Base-by-base conservation (phyloP, 2,888 invertebrate genomes). In the Nemurella pictetii region DNA sequence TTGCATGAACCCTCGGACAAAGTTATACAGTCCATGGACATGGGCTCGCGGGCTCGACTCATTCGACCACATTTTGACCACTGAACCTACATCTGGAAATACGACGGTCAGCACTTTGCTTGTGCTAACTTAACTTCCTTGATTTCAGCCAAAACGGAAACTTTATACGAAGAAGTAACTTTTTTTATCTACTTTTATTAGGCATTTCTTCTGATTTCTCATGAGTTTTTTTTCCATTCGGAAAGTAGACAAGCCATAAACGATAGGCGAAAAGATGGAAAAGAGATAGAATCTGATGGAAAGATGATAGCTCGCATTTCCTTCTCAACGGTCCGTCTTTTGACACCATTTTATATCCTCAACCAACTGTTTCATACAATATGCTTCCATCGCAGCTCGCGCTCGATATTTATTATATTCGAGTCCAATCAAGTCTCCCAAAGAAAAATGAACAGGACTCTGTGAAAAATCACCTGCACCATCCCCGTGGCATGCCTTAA, bases 181-280 rank as follows among this genome's bases (percentile, higher is more conserved):
- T 82, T 81, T n/a, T 81, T 82, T 72, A 82, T 82, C 82, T 72
- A n/a, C 20, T 55, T 82, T 72, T 82, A 82, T 82, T 82, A 55
- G 82, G 55, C 36, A 82, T 72, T 55, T 82, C 29, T n/a, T 78
- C n/a, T 28, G 29, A 78, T 78, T 78, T 30, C 28, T 28, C 15
- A 78, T 75, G 75, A 75, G 75, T 75, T 75, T 75, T 36, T 15
- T 28, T 28, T 75, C 75, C 28, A 75, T 75, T 27, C 28, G 28
- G 0, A 75, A 27, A 75, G 75, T 75, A 75, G 26, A 27, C 75
- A 75, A 27, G 27, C 75, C 75, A 27, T 28, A 75, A 75, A 27
- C 75, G 75, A 75, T 75, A 28, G 75, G 9, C 28, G 75, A 75
- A 75, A 28, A 27, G 75, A 75, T 27, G 26, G 75, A 28, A 74